Evolutionary conservation across 1,140 invertebrate species (phyloP).

Genomic region (Pogonomyrmex barbatus): DNA sequence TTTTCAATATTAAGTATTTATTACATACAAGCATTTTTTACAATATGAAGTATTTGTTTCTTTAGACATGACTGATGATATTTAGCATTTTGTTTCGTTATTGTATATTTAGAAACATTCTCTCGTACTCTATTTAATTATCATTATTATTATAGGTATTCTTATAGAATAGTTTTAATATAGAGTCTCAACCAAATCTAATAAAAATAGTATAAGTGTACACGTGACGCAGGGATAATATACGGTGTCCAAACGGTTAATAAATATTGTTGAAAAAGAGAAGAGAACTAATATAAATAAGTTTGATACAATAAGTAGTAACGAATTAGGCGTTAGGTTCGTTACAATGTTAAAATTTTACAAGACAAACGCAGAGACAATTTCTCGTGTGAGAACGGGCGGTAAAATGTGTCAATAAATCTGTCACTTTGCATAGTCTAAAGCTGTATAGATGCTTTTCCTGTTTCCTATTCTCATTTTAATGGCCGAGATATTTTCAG

Average conservation of each 20-base stretch:
- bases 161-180: constrained; percentile 75
- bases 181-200: constrained; percentile 70
- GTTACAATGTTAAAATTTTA: constrained; percentile 50
- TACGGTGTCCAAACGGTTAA: constrained; percentile 54
- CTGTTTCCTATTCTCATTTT: not conserved
- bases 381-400: constrained; percentile 38
- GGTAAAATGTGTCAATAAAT: constrained; percentile 53
- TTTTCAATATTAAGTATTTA: constrained; percentile 80
- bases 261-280: constrained; percentile 61
- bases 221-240: constrained; percentile 48
- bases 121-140: constrained; percentile 73
- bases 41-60: constrained; percentile 80
- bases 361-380: constrained; percentile 42
- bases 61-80: constrained; percentile 81
- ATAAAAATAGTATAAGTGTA: constrained; percentile 66
- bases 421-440: constrained; percentile 42
- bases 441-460: not conserved
- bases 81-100: constrained; percentile 76
- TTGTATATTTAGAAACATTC: constrained; percentile 77
- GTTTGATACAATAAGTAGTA: constrained; percentile 66
- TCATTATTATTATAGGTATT: constrained; percentile 70
- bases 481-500: constrained; percentile 11
- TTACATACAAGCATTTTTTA: constrained; percentile 83
- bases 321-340: not conserved
- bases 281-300: constrained; percentile 71